Evolutionary conservation across 2,113 vertebrate species (phyloP).

Genomic region (Odontesthes bonariensis): DNA sequence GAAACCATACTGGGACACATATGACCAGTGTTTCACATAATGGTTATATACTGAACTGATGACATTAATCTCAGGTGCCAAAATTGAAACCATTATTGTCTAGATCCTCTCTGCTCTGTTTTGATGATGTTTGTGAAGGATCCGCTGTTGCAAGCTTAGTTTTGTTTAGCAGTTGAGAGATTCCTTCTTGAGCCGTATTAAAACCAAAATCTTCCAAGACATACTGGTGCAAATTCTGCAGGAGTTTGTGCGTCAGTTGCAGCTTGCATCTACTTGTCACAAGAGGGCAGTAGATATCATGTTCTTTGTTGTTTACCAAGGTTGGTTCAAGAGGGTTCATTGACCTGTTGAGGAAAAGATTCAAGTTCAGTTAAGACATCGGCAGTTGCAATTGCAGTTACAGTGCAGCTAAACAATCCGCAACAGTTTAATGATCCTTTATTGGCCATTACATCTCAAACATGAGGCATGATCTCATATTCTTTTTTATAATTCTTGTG

Average conservation of each 20-base stretch:
- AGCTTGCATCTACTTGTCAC: slow-evolving; percentile 15
- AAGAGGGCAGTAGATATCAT: slow-evolving; percentile 68
- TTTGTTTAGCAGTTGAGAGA: too few species aligned
- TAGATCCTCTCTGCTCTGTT: too few species aligned
- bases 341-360: slow-evolving; percentile 1
- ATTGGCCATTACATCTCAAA: not conserved
- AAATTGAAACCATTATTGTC: too few species aligned
- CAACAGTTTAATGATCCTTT: not conserved
- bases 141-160: too few species aligned
- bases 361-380: not conserved
- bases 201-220: not conserved
- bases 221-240: too few species aligned
- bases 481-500: too few species aligned
- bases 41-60: too few species aligned
- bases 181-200: not conserved
- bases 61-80: too few species aligned
- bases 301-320: not conserved
- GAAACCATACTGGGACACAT: too few species aligned
- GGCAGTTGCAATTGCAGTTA: too few species aligned
- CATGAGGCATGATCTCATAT: not conserved
- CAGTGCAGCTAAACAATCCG: not conserved
- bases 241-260: not conserved
- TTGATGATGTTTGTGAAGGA: too few species aligned
- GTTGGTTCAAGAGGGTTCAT: not conserved
- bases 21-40: too few species aligned